phyloP scores from a whole-genome alignment of 2,888 invertebrate genomes.

The Caenorhabditis zanzibari region DNA sequence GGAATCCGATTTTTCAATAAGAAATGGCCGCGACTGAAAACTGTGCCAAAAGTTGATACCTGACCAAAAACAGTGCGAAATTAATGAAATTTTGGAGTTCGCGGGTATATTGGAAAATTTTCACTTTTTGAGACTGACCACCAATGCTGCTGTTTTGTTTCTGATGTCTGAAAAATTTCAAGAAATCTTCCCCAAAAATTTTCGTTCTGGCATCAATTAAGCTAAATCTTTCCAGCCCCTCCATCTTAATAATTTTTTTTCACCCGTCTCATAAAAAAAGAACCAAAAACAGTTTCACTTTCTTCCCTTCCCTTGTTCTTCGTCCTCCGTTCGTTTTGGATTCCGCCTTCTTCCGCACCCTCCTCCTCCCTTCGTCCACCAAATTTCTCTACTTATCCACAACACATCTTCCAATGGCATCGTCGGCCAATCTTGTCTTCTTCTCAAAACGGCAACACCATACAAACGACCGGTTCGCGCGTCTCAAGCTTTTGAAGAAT shows the following conservation, averaged over 20 bases:
- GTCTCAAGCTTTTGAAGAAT: slow-evolving; percentile 38
- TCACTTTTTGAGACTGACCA: no score
- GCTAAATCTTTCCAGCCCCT: not conserved
- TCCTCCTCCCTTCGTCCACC: slow-evolving; percentile 12
- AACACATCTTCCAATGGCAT: slow-evolving; percentile 41
- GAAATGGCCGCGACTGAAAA: no score
- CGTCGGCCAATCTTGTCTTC: slow-evolving; percentile 34
- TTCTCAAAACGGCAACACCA: slow-evolving; percentile 1
- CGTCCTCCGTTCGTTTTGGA: slow-evolving; percentile 44
- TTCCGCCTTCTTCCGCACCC: slow-evolving; percentile 6
- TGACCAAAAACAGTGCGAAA: no score
- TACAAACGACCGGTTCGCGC: slow-evolving; percentile 48
- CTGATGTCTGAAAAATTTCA: no score
- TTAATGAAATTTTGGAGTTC: no score
- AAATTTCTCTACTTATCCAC: slow-evolving; percentile 16
- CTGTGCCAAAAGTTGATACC: no score
- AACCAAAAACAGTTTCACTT: slow-evolving; percentile 40
- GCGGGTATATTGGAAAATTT: no score
- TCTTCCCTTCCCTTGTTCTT: slow-evolving; percentile 17
- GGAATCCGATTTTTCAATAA: no score
- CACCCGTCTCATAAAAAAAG: not conserved
- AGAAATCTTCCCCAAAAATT: no score
- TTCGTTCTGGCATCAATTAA: not conserved
- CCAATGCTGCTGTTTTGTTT: no score
- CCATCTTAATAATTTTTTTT: not conserved